Evolutionary conservation across 2,113 vertebrate genomes (phyloP), one percentile per base, ranked within the genome.

Genomic region (Nanger granti): DNA sequence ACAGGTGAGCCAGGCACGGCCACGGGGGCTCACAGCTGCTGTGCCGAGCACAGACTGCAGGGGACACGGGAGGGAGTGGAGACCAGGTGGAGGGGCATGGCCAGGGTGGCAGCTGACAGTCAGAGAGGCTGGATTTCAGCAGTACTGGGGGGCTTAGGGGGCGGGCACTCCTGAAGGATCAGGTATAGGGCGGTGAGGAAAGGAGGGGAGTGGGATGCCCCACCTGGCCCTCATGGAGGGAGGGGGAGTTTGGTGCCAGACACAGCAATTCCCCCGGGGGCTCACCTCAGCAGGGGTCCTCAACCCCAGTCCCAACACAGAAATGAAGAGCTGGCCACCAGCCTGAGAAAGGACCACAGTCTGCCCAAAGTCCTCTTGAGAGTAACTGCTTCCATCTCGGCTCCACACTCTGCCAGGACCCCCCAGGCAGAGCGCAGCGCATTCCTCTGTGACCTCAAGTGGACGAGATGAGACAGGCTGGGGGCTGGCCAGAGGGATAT

Each of bases 401-500:
- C 69, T 59, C 41, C 60, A 20, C 31, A 7, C 22, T 28, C 64
- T 28, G 2, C 41, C 41, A 41, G 62, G 55, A 26, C 62, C 89
- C 41, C 59, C 57, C 15, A 57, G 17, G 20, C 26, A 80, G n/a
- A 54, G 34, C 1, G 2, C 60, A 44, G 3, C 4, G 0, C 14
- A 0, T 0, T 57, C 34, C 37, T 34, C 11, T 37, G 18, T 14
- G 34, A 12, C 62, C 62, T 76, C 60, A 44, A 83, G 15, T 2
- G 12, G 4, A 26, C 0, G 0, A 87, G 85, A 28, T 2, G 37
- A 87, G 85, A 86, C 1, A 2, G 52, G 54, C n/a, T 41, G n/a
- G 22, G 24, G 8, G 54, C 83, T 86, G 54, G 83, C 34, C 4
- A 14, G 34, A 41, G 22, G 52, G 29, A 29, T 6, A 22, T 2